These are phyloP conservation scores for Bufotes viridis DNA, from an alignment of 2,797 vertebrate species.

Conservation along the genomic window DNA sequence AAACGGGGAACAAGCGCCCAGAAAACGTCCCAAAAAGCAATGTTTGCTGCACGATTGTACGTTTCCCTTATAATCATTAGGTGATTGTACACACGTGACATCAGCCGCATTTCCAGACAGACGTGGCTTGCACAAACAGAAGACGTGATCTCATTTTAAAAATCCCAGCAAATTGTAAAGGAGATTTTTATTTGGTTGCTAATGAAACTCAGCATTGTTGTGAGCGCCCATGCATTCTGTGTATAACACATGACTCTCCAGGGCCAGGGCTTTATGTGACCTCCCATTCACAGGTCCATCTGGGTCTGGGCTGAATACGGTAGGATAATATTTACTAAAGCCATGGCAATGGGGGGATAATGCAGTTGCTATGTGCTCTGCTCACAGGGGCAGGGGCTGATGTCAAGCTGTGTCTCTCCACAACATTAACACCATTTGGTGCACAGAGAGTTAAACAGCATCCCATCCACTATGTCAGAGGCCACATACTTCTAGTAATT, in stretches of 20 bases:
- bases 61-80: not conserved
- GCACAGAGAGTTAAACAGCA: slow-evolving; percentile 38
- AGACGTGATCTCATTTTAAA: slow-evolving; percentile 29
- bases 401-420: not conserved
- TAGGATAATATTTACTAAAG: slow-evolving; percentile 42
- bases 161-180: slow-evolving; percentile 22
- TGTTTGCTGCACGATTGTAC: not conserved
- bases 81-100: not conserved
- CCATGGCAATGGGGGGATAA: slow-evolving; percentile 8
- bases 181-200: slow-evolving; percentile 24
- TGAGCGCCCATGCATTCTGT: not conserved
- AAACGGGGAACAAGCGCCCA: no score
- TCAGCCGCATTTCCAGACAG: not conserved
- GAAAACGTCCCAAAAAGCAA: no score
- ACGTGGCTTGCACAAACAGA: not conserved
- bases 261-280: not conserved
- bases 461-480: slow-evolving; percentile 39
- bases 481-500: slow-evolving; percentile 58
- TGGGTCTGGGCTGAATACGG: not conserved
- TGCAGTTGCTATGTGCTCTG: slow-evolving; percentile 5
- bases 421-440: not conserved
- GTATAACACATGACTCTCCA: slow-evolving; percentile 51
- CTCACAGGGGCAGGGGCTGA: not conserved
- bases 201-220: slow-evolving; percentile 50
- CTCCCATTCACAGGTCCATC: slow-evolving; percentile 1